These are phyloP conservation scores for Blastomussa wellsi DNA, from an alignment of 92 coral and sea anemone species.

Conservation along the genomic window DNA sequence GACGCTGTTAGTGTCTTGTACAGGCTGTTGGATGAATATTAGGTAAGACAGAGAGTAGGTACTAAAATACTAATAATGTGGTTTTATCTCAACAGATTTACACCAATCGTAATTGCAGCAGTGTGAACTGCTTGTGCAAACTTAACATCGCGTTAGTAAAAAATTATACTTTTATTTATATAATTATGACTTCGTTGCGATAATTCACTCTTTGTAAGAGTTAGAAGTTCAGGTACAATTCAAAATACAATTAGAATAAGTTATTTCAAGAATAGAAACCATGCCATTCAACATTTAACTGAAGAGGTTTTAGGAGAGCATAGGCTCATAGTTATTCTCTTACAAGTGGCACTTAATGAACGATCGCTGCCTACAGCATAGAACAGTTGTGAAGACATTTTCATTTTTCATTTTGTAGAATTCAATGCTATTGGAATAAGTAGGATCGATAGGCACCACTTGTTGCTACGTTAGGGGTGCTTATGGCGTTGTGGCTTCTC, in stretches of 20 bases:
- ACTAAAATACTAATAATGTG: neutral
- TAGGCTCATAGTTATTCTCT: neutral
- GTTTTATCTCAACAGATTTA: slow-evolving; percentile 61
- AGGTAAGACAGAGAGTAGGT: too few relatives aligned
- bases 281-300: neutral
- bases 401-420: too few relatives aligned
- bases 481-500: neutral
- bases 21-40: neutral
- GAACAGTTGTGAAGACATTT: too few relatives aligned
- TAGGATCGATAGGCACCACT: neutral
- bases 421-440: neutral
- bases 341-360: neutral
- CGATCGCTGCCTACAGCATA: too few relatives aligned
- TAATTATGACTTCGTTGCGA: neutral
- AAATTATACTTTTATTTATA: slow-evolving; percentile 2
- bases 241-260: neutral
- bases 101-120: slow-evolving; percentile 84
- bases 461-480: neutral
- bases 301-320: neutral
- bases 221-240: neutral
- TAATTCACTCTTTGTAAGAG: neutral
- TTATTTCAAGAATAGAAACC: neutral
- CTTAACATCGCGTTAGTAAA: slow-evolving; percentile 87
- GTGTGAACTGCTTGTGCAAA: slow-evolving; percentile 89
- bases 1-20: neutral